Percentiles rank a stretch among this genome's conserved stretches.
Conservation (phyloP, 2,797 vertebrate species). For the Setipinna tenuifilis region DNA sequence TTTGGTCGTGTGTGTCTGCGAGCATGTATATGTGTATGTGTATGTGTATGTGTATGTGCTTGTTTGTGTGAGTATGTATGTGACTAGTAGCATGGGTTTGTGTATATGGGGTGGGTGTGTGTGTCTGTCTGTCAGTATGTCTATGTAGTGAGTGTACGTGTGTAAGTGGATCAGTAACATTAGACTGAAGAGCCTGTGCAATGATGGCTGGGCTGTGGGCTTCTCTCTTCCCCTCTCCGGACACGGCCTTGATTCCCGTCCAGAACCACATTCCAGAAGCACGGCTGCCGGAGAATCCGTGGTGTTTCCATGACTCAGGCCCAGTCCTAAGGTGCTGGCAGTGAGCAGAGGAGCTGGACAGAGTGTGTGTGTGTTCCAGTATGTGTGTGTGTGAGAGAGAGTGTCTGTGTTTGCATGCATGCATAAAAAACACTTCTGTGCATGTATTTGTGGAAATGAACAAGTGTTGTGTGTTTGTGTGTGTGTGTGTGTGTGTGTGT, state of each 20-base stretch:
- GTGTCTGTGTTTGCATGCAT: not conserved
- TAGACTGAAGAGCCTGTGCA: too few relatives aligned
- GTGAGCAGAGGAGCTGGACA: conserved; percentile 10
- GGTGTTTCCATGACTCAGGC: conserved; percentile 25
- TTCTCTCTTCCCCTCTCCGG: not conserved
- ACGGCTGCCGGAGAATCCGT: conserved; percentile 16
- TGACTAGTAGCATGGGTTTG: too few relatives aligned
- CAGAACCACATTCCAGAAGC: conserved; percentile 15
- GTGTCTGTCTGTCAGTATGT: too few relatives aligned
- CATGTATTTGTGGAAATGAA: not conserved
- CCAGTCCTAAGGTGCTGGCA: not conserved
- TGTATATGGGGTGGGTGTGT: not conserved
- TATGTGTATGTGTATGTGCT: too few relatives aligned
- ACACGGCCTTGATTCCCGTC: conserved; percentile 4
- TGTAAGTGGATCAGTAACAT: too few relatives aligned
- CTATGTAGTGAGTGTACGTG: too few relatives aligned
- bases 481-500: not conserved
- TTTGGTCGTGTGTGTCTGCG: not conserved
- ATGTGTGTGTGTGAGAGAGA: not conserved
- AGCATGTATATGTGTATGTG: not conserved
- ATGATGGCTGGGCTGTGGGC: too few relatives aligned
- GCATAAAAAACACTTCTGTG: too few relatives aligned
- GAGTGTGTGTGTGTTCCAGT: not conserved
- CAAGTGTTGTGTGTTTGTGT: not conserved
- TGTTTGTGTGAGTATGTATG: too few relatives aligned